phyloP scores from a whole-genome alignment of 1,140 invertebrate species.

The Hylaeus anthracinus region DNA sequence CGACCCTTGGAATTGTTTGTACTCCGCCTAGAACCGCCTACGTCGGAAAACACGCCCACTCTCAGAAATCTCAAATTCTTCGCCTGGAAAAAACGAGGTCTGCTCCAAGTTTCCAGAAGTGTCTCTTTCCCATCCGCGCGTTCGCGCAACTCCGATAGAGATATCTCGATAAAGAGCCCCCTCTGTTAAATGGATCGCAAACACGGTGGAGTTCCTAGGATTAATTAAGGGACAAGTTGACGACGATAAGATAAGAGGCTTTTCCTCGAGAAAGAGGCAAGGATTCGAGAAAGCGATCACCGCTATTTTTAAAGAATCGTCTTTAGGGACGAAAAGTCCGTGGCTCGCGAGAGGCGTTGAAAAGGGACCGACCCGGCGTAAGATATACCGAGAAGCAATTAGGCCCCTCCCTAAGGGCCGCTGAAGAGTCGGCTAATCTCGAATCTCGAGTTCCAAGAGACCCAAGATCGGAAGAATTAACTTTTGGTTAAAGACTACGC shows the following conservation, averaged over 20 bases:
- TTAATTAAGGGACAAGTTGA: conserved; percentile 49
- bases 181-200: conserved; percentile 22
- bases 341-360: conserved; percentile 28
- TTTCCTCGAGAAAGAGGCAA: background rate
- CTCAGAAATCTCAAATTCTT: background rate
- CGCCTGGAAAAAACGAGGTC: background rate
- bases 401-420: conserved; percentile 34
- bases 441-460: conserved; percentile 31
- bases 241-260: conserved; percentile 26
- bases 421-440: conserved; percentile 32
- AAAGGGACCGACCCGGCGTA: conserved; percentile 2
- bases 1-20: too few species aligned
- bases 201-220: conserved; percentile 26
- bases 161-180: too few species aligned
- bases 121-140: background rate
- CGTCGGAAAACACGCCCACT: too few species aligned
- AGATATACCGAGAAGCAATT: conserved; percentile 44
- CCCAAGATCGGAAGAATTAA: conserved; percentile 10
- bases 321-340: conserved; percentile 16
- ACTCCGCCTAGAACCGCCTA: too few species aligned
- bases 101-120: background rate
- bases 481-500: too few species aligned
- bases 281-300: conserved; percentile 17
- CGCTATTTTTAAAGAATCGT: conserved; percentile 32
- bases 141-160: background rate